A percentile compares a stretch with the other conserved stretches of the same genome.
These are phyloP conservation scores for Alexandromys oeconomus DNA, from an alignment of 2,797 vertebrate species.

Conservation along the genomic window DNA sequence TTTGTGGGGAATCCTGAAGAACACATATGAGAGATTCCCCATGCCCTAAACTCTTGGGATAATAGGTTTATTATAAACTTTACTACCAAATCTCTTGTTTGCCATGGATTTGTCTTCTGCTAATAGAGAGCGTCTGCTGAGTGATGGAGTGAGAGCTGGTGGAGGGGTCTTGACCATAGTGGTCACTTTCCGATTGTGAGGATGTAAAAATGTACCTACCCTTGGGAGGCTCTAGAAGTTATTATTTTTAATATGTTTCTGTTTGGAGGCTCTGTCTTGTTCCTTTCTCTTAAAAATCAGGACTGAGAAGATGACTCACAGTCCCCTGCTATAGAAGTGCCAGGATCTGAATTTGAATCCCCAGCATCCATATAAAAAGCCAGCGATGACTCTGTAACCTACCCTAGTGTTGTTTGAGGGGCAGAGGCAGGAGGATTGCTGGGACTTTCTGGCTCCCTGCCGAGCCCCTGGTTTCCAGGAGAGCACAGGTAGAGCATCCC, in stretches of 20 bases:
- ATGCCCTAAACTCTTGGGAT: neutral
- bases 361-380: neutral
- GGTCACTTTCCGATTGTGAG: neutral
- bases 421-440: neutral
- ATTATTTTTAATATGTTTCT: neutral
- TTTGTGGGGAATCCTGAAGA: neutral
- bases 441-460: neutral
- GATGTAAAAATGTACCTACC: neutral
- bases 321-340: neutral
- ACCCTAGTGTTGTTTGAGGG: neutral
- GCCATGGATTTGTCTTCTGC: neutral
- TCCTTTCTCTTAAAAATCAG: slow-evolving; percentile 25
- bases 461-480: no score
- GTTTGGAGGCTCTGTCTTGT: neutral
- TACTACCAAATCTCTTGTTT: neutral
- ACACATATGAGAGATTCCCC: neutral
- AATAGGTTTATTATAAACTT: neutral
- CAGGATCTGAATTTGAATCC: neutral
- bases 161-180: neutral
- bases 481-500: neutral
- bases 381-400: neutral
- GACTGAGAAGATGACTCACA: neutral
- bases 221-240: neutral
- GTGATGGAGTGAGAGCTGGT: no score
- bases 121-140: neutral